phyloP scores from a whole-genome alignment of 1,140 invertebrate species.

The Calephelis nemesis region DNA sequence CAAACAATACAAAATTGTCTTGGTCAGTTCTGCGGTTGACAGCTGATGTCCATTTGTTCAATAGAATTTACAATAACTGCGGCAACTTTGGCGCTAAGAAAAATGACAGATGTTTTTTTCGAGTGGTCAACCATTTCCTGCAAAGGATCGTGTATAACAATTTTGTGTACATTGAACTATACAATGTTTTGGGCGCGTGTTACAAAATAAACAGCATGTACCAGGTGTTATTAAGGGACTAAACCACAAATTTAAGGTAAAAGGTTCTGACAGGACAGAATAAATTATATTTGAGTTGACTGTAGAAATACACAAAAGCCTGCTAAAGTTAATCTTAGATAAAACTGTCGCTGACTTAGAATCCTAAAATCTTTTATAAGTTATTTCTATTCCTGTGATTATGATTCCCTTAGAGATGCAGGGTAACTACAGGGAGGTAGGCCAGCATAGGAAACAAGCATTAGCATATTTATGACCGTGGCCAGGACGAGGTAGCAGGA shows the following conservation, averaged over 20 bases:
- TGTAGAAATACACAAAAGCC: not conserved
- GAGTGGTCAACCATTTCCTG: conserved; percentile 41
- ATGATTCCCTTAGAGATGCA: no score
- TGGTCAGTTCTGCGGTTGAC: conserved; percentile 25
- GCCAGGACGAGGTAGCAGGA: no score
- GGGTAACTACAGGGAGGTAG: no score
- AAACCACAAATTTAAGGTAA: conserved; percentile 1
- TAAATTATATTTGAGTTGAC: not conserved
- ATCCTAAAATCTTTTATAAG: no score
- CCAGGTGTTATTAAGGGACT: conserved; percentile 28
- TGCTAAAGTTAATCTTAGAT: no score
- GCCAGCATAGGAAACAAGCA: no score
- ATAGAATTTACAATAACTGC: conserved; percentile 20
- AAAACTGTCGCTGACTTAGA: no score
- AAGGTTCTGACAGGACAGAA: not conserved
- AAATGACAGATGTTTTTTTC: conserved; percentile 25
- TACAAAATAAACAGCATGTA: conserved; percentile 32
- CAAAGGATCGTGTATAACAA: conserved; percentile 31
- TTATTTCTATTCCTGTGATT: no score
- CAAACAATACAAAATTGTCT: conserved; percentile 20
- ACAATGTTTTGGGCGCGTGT: conserved; percentile 37
- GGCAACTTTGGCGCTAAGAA: conserved; percentile 16
- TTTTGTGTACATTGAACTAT: conserved; percentile 28
- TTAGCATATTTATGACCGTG: no score
- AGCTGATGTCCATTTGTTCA: conserved; percentile 24